Evolutionary conservation across 2,888 invertebrate species (phyloP).

Genomic region (Phragmatobia fuliginosa): DNA sequence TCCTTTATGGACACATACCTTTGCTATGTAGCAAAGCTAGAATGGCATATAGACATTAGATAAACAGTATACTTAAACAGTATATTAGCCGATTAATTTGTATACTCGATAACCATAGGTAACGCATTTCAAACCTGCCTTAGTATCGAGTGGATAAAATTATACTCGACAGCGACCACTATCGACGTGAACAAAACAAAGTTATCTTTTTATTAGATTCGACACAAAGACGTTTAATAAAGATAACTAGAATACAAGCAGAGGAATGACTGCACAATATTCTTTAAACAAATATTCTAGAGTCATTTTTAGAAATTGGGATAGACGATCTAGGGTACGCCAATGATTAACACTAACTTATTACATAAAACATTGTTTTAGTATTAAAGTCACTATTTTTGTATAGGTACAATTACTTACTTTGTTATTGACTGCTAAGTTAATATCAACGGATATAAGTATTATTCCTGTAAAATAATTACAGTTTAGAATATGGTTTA

Average conservation of each 20-base stretch:
- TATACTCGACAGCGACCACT: not conserved
- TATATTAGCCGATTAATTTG: not conserved
- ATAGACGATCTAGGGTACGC: no score
- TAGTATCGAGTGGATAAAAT: not conserved
- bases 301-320: no score
- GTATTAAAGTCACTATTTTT: not conserved
- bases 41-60: constrained; percentile 26
- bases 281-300: no score
- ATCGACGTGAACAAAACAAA: not conserved
- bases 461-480: constrained; percentile 30
- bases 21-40: constrained; percentile 72
- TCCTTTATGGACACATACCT: constrained; percentile 69
- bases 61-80: not conserved
- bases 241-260: not conserved
- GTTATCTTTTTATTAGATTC: not conserved
- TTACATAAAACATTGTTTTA: not conserved
- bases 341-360: no score
- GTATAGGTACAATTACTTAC: not conserved
- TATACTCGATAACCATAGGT: not conserved
- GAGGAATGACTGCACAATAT: not conserved
- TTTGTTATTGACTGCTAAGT: not conserved
- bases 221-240: not conserved
- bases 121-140: not conserved
- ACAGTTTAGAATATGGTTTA: not conserved
- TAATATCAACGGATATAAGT: constrained; percentile 2